Evolutionary conservation across 2,113 vertebrate genomes (phyloP).

Genomic region (Heloderma charlesbogerti): DNA sequence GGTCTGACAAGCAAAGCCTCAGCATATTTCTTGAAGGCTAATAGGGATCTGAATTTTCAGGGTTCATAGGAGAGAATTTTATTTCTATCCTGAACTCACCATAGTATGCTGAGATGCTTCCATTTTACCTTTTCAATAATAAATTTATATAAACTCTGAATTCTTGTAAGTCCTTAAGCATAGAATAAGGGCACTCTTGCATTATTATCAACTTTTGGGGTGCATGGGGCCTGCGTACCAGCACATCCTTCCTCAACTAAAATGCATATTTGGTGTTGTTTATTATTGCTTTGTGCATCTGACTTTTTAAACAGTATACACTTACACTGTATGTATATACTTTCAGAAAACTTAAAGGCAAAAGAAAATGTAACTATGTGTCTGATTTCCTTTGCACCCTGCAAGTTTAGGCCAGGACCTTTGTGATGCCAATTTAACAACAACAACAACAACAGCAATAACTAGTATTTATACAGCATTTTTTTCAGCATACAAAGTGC

Average conservation of each 20-base stretch:
- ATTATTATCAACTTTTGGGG: neutral
- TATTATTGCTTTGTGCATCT: conserved; percentile 16
- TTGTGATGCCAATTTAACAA: conserved; percentile 10
- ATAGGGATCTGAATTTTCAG: neutral
- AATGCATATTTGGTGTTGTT: neutral
- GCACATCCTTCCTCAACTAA: neutral
- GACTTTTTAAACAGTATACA: neutral
- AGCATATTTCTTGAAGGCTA: neutral
- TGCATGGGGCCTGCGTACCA: neutral
- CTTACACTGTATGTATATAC: no score
- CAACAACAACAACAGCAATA: conserved; percentile 38
- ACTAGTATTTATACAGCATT: neutral
- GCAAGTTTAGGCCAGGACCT: conserved; percentile 20
- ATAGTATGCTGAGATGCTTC: neutral
- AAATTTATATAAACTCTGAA: neutral
- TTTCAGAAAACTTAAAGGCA: neutral
- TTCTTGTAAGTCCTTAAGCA: neutral
- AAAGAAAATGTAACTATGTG: neutral
- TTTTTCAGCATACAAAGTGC: neutral
- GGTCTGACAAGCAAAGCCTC: neutral
- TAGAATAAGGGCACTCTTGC: neutral
- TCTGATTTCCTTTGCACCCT: conserved; percentile 30
- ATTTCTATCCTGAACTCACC: neutral
- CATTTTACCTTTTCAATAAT: neutral
- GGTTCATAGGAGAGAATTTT: neutral